phyloP scores from a whole-genome alignment of 2,113 vertebrate genomes.

The Neolamprologus falcicula region DNA sequence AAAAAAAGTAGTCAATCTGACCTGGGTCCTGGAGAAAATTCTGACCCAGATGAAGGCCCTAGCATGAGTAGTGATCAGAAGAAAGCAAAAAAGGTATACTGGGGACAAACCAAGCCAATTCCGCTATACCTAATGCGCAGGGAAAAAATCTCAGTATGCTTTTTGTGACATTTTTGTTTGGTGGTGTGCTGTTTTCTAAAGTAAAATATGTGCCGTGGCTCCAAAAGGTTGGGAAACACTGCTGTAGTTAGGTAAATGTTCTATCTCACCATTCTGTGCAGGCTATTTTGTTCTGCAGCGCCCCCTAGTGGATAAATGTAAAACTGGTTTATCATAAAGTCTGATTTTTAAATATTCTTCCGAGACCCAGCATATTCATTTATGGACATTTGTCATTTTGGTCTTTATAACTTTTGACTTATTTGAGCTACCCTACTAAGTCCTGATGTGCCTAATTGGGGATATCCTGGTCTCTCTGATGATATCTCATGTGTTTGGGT shows the following conservation, averaged over 20 bases:
- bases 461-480: not conserved
- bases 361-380: not conserved
- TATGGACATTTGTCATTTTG: not conserved
- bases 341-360: not conserved
- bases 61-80: not conserved
- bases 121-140: accelerated
- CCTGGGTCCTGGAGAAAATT: not conserved
- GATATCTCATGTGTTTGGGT: not conserved
- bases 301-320: not conserved
- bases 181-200: not conserved
- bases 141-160: accelerated
- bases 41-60: accelerated
- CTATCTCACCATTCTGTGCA: not conserved
- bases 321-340: not conserved
- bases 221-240: not conserved
- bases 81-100: not conserved
- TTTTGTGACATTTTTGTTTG: not conserved
- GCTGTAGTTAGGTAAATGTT: not conserved
- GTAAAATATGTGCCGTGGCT: not conserved
- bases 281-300: not conserved
- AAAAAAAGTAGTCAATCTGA: not conserved
- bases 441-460: not conserved
- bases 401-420: not conserved
- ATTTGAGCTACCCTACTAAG: not conserved
- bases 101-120: not conserved